These are phyloP conservation scores for Suncus etruscus DNA, from an alignment of 2,113 vertebrate species.

Conservation along the genomic window DNA sequence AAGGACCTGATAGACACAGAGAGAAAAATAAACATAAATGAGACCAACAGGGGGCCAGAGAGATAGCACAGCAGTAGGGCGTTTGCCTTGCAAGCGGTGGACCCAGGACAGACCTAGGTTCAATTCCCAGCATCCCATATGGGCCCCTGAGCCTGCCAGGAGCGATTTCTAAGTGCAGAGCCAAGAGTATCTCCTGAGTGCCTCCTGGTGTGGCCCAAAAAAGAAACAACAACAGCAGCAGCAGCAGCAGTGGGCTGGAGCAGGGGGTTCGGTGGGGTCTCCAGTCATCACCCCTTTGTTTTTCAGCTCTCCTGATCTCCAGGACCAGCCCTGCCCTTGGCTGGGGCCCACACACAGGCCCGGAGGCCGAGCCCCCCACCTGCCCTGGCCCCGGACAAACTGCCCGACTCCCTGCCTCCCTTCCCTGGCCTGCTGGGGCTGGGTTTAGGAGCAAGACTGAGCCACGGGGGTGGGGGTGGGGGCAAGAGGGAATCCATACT, in stretches of 20 bases:
- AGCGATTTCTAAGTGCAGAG: no score
- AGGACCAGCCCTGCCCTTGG: constrained; percentile 77
- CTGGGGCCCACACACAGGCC: constrained; percentile 65
- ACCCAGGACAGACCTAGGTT: no score
- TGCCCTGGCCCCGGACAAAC: constrained; percentile 68
- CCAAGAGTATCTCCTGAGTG: no score
- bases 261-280: not conserved
- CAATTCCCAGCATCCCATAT: no score
- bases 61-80: no score
- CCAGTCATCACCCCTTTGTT: constrained; percentile 65
- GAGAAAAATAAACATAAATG: no score
- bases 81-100: no score
- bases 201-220: no score
- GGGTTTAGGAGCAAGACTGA: constrained; percentile 80
- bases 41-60: no score
- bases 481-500: constrained; percentile 68
- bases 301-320: constrained; percentile 81
- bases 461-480: constrained; percentile 56
- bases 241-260: not conserved
- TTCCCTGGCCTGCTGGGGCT: constrained; percentile 72
- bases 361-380: constrained; percentile 64
- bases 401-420: constrained; percentile 26
- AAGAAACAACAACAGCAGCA: not conserved
- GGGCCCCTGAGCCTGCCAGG: no score
- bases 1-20: not conserved